A percentile compares a stretch with the other conserved stretches of the same genome.
Conservation (phyloP, 2,113 vertebrate species). For the Neopipo cinnamomea region DNA sequence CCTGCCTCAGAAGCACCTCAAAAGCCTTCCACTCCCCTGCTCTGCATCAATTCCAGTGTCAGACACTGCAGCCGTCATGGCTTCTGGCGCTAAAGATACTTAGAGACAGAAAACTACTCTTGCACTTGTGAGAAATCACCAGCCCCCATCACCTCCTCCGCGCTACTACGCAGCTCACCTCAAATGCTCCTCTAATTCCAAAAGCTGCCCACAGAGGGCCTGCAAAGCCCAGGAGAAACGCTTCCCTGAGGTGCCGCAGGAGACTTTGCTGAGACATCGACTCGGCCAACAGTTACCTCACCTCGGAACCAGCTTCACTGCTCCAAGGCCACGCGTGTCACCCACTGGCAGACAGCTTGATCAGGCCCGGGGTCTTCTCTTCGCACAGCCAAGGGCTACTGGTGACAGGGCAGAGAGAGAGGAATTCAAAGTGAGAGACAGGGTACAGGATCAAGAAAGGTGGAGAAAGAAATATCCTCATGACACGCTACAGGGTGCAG, state of each 20-base stretch:
- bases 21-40: background rate
- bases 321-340: background rate
- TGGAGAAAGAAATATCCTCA: background rate
- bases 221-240: background rate
- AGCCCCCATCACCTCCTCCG: background rate
- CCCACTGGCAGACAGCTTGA: background rate
- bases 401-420: background rate
- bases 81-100: background rate
- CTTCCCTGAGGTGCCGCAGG: background rate
- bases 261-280: background rate
- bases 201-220: background rate
- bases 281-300: background rate
- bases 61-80: background rate
- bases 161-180: background rate
- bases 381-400: fast-evolving
- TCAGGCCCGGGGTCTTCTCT: background rate
- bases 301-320: background rate
- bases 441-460: background rate
- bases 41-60: background rate
- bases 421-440: background rate
- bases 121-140: background rate
- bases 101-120: background rate
- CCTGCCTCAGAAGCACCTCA: background rate
- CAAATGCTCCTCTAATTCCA: background rate
- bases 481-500: background rate